A percentile compares a stretch with the other conserved stretches of the same genome.
phyloP scores from a whole-genome alignment of 2,113 vertebrate species.

The Engraulis encrasicolus region DNA sequence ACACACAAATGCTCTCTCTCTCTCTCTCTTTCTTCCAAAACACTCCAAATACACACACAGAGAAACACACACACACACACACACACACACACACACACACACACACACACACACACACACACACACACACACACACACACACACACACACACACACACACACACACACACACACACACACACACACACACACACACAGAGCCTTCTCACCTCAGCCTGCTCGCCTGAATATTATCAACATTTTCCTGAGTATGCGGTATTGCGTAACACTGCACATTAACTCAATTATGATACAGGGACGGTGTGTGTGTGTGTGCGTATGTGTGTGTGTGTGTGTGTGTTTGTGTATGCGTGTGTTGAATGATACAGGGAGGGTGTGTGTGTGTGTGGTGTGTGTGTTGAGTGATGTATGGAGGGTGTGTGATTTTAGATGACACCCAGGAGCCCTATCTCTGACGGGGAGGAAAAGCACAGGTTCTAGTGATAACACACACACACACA shows the following conservation, averaged over 20 bases:
- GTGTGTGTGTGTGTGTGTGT: not conserved
- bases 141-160: not conserved
- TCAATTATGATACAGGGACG: no score
- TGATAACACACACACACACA: conserved; percentile 10
- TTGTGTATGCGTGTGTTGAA: conserved; percentile 20
- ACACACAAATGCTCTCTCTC: no score
- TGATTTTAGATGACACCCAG: not conserved
- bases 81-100: no score
- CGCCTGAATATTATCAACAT: not conserved
- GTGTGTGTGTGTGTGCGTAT: not conserved
- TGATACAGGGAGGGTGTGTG: conserved; percentile 12
- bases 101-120: no score
- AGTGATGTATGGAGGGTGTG: not conserved
- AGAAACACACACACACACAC: no score
- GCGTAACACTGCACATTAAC: not conserved
- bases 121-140: no score
- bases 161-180: not conserved
- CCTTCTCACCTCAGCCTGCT: not conserved
- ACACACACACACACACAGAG: not conserved
- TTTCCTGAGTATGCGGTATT: not conserved
- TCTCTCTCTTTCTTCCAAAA: no score
- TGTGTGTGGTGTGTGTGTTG: conserved; percentile 22
- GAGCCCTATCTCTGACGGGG: not conserved
- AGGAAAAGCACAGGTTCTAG: not conserved
- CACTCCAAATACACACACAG: no score